Base-by-base conservation (phyloP, 1,140 invertebrate genomes). In the Brachionus koreanus region DNA sequence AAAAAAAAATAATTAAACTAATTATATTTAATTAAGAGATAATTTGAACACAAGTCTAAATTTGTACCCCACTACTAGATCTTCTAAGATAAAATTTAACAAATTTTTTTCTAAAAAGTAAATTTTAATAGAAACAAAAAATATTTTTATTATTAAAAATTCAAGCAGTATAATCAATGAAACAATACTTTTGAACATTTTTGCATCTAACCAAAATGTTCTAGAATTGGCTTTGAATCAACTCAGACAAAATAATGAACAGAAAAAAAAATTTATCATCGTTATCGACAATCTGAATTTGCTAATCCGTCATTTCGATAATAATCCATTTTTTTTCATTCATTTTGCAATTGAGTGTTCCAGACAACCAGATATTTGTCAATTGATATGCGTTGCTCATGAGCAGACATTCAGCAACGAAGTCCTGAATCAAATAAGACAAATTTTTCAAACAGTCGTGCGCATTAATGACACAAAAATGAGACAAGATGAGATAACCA, bases 241-340 rank as follows among this genome's bases (percentile, higher is more conserved):
- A 19, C 25, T 79, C 3, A 23, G n/a, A 39, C 25, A 61, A 10
- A 33, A 42, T 9, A 37, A 79, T 39, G 35, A 57, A 4, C 16
- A 16, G 2, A 57, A 79, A 65, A 57, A 65, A 57, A 79, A 79
- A 79, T 61, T 19, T 23, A 16, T 25, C 35, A 25, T 74, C n/a
- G 23, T 79, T 1, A n/a, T 79, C 5, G 76, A 79, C 19, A 65
- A 79, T 13, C 16, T 79, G 13, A 79, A 79, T 35, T 35, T 79
- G 5, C 0, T 79, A 57, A 19, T 79, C 9, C 33, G 76, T 42
- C 46, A 57, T 39, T 79, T 79, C 12, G 61, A 65, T 12, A 39
- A 37, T 10, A 79, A 79, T 13, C 76, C 76, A 13, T 5, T 79
- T n/a, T 19, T n/a, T 12, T 25, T 79, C 5, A 12, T 79, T 25